A percentile compares a stretch with the other conserved stretches of the same genome.
These are phyloP conservation scores for Clamator glandarius DNA, from an alignment of 2,797 vertebrate genomes.

Conservation along the genomic window DNA sequence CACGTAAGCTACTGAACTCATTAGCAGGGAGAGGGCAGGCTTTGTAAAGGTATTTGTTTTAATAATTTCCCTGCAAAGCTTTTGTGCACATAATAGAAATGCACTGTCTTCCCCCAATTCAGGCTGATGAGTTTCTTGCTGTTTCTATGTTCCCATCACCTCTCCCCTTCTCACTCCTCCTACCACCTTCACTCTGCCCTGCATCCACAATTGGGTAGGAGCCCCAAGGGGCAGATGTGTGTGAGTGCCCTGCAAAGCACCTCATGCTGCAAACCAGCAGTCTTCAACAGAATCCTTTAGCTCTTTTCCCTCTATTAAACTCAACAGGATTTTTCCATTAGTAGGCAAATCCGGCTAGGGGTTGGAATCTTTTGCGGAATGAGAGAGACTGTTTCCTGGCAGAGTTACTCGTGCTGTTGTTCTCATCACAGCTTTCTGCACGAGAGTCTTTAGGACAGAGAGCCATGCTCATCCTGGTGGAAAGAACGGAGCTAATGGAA, in stretches of 20 bases:
- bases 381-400: not conserved
- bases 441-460: not conserved
- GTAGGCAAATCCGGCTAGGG: not conserved
- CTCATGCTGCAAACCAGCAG: not conserved
- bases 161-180: not conserved
- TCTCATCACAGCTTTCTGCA: not conserved
- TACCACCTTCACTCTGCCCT: not conserved
- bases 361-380: not conserved
- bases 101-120: not conserved
- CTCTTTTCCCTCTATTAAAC: not conserved
- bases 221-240: not conserved
- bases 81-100: not conserved
- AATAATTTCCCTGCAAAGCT: not conserved
- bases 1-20: not conserved
- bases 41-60: not conserved
- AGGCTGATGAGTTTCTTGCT: not conserved
- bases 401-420: not conserved
- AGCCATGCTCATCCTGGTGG: not conserved
- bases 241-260: not conserved
- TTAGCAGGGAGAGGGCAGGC: not conserved
- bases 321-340: conserved; percentile 56
- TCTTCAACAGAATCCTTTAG: not conserved
- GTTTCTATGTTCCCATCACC: not conserved
- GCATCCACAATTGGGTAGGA: not conserved
- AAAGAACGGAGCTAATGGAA: not conserved